Evolutionary conservation across 2,888 invertebrate species (phyloP).

Genomic region (Caenorhabditis virilis): DNA sequence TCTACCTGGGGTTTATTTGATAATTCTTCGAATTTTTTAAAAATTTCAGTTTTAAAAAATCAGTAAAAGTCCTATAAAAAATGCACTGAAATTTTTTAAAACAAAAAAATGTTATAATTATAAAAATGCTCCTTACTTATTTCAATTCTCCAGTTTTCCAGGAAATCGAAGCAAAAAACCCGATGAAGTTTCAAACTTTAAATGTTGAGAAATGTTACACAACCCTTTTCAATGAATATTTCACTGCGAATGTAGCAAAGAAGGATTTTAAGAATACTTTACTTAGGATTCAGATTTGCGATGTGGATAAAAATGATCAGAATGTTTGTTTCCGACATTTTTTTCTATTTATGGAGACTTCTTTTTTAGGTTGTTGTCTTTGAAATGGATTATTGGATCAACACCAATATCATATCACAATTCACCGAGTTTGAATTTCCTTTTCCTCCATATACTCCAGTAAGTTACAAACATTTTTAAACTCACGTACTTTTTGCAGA

Average conservation of each 20-base stretch:
- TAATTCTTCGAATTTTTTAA: not conserved
- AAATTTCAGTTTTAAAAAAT: not conserved
- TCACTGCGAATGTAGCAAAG: constrained; percentile 26
- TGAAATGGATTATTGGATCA: constrained; percentile 46
- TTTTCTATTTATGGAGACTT: not conserved
- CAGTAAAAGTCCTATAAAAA: not conserved
- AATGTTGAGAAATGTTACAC: constrained; percentile 28
- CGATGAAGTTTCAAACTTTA: constrained; percentile 38
- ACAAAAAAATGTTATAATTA: not conserved
- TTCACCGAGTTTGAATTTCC: constrained; percentile 43
- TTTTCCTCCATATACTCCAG: constrained; percentile 30
- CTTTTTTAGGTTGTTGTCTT: constrained; percentile 28
- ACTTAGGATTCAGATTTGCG: constrained; percentile 46
- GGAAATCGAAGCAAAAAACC: constrained; percentile 33
- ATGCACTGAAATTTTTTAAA: not conserved
- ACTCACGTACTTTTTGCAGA: too few species aligned
- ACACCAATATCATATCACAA: constrained; percentile 24
- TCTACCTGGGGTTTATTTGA: too few species aligned
- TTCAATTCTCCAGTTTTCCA: constrained; percentile 4
- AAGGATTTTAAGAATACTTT: constrained; percentile 36
- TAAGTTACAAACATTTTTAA: too few species aligned
- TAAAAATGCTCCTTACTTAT: not conserved
- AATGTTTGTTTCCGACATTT: constrained; percentile 11
- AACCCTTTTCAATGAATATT: constrained; percentile 49
- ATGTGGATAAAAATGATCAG: constrained; percentile 34